Evolutionary conservation across 2,113 vertebrate genomes (phyloP).

Genomic region (Piliocolobus tephrosceles): DNA sequence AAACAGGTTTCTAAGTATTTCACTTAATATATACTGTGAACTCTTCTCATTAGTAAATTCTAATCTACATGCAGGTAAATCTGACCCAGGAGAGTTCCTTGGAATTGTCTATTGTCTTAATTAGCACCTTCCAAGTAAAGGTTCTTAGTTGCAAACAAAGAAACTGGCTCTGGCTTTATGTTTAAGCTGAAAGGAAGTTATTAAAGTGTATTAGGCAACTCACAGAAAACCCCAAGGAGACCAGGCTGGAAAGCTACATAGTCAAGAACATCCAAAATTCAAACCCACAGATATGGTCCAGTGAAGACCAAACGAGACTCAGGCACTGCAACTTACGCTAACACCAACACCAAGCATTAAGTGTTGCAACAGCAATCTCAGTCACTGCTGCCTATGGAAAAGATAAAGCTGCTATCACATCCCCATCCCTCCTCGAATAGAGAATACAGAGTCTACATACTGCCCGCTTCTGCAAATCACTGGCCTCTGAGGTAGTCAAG

Average conservation of each 20-base stretch:
- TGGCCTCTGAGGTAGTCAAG: not conserved
- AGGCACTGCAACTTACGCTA: not conserved
- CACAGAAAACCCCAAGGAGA: not conserved
- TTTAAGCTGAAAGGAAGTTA: slow-evolving; percentile 41
- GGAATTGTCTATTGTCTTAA: not conserved
- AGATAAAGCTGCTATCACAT: not conserved
- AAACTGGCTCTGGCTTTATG: slow-evolving; percentile 19
- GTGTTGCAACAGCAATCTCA: not conserved
- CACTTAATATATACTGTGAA: not conserved
- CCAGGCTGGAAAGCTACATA: not conserved
- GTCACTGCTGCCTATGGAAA: not conserved
- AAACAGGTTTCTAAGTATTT: not conserved
- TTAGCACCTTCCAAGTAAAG: slow-evolving; percentile 21
- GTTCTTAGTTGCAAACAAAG: slow-evolving; percentile 42
- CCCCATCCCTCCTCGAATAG: not conserved
- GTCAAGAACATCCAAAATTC: not conserved
- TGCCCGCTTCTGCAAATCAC: not conserved
- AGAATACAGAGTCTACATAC: not conserved
- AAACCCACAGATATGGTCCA: not conserved
- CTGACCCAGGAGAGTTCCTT: not conserved
- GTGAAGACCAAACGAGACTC: not conserved
- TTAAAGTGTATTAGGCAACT: not conserved
- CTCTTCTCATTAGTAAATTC: slow-evolving; percentile 32
- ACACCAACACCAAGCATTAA: not conserved
- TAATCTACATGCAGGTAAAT: slow-evolving; percentile 20